A percentile compares a stretch with the other conserved stretches of the same genome.
These are phyloP conservation scores for Antennarius striatus DNA, from an alignment of 2,113 vertebrate species.

Conservation along the genomic window DNA sequence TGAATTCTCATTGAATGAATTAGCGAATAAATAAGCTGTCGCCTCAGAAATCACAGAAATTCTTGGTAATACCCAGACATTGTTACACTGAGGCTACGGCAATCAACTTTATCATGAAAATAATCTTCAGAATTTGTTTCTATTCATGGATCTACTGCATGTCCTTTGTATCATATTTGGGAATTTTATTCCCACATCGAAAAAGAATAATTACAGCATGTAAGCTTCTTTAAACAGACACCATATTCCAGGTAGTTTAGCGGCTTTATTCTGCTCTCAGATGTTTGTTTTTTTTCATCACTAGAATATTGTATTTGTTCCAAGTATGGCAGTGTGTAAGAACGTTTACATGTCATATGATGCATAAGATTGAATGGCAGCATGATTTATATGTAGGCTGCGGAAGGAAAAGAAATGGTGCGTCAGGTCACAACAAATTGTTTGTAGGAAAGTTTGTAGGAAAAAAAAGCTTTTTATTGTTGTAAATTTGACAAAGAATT, in stretches of 20 bases:
- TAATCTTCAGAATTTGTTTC: not conserved
- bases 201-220: slow-evolving; percentile 26
- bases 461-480: too few species aligned
- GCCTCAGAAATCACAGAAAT: not conserved
- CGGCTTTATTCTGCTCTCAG: slow-evolving; percentile 35
- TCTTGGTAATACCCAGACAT: not conserved
- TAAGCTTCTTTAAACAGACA: slow-evolving; percentile 50
- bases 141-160: not conserved
- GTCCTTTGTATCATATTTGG: slow-evolving; percentile 38
- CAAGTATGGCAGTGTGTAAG: slow-evolving; percentile 15
- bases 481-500: too few species aligned
- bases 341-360: slow-evolving; percentile 31
- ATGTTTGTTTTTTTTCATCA: slow-evolving; percentile 40
- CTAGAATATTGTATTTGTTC: slow-evolving; percentile 40
- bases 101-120: too few species aligned
- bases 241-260: slow-evolving; percentile 56
- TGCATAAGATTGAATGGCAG: slow-evolving; percentile 50
- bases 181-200: slow-evolving; percentile 20
- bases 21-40: not conserved
- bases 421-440: too few species aligned
- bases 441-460: too few species aligned
- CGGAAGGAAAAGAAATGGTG: not conserved
- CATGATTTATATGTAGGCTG: slow-evolving; percentile 19
- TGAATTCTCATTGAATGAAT: not conserved
- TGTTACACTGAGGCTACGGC: too few species aligned